Evolutionary conservation across 2,113 vertebrate genomes (phyloP).

Genomic region (Melanocharis versteri): DNA sequence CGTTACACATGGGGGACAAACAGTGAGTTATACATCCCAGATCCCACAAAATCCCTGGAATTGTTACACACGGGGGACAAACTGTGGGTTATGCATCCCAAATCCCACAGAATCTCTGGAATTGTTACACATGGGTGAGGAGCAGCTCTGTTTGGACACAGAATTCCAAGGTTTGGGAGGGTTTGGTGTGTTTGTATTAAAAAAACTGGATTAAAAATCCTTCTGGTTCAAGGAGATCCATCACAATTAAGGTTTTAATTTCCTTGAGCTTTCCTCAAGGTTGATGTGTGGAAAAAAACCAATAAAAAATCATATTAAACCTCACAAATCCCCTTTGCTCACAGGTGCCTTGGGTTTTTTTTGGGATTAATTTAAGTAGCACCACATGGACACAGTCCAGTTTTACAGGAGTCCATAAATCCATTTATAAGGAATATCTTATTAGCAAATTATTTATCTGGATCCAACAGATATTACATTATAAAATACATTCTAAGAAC

Average conservation of each 20-base stretch:
- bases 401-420: neutral
- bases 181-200: neutral
- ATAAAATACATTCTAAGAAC: neutral
- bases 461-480: neutral
- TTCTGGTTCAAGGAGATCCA: neutral
- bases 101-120: neutral
- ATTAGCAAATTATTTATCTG: neutral
- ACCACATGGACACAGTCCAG: too few species aligned
- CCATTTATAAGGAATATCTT: neutral
- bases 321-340: neutral
- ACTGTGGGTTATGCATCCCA: too few species aligned
- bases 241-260: neutral
- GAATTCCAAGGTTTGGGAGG: neutral
- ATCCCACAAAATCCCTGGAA: accelerated
- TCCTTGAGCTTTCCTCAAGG: neutral
- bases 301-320: neutral
- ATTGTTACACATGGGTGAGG: accelerated
- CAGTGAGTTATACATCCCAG: neutral
- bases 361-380: neutral
- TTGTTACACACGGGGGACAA: accelerated
- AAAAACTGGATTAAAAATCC: neutral
- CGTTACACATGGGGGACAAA: neutral
- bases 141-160: neutral
- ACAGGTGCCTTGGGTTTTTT: too few species aligned
- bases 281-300: neutral